Conservation (phyloP, 2,888 invertebrate genomes). For the Cephus runcator region DNA sequence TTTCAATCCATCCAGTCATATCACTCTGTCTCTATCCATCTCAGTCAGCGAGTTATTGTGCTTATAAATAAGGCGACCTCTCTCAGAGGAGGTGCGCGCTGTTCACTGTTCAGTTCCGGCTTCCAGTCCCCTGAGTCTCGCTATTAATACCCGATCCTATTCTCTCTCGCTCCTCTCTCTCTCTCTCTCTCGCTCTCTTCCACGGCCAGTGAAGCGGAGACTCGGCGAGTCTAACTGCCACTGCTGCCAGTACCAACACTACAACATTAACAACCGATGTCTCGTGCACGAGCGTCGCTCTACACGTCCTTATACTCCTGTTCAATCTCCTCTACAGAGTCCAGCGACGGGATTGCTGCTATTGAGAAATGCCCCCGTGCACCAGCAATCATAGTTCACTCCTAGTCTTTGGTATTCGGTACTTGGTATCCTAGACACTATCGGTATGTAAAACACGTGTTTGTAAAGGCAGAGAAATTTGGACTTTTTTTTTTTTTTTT, state of each 20-base stretch:
- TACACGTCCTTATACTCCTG: not conserved
- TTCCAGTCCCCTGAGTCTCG: conserved; percentile 55
- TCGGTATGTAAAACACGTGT: too few species aligned
- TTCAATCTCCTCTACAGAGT: not conserved
- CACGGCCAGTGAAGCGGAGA: not conserved
- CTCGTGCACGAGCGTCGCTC: not conserved
- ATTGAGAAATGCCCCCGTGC: not conserved
- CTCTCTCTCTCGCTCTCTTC: conserved; percentile 2
- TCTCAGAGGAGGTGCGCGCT: conserved; percentile 15
- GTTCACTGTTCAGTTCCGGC: conserved; percentile 53
- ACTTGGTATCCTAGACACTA: too few species aligned
- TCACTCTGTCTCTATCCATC: conserved; percentile 15
- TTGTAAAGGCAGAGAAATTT: not conserved
- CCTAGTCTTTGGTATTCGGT: not conserved
- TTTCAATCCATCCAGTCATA: not conserved
- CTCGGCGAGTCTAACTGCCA: not conserved
- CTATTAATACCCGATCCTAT: conserved; percentile 57
- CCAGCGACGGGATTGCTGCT: not conserved
- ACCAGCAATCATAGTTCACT: not conserved
- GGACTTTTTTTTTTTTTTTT: not conserved
- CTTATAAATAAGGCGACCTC: conserved; percentile 42
- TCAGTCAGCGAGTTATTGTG: conserved; percentile 38
- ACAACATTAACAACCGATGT: not conserved
- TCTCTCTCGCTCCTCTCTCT: conserved; percentile 11
- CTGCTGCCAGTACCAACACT: not conserved